These are phyloP conservation scores for Elaeidobius kamerunicus DNA, from an alignment of 2,888 invertebrate species.

Conservation along the genomic window DNA sequence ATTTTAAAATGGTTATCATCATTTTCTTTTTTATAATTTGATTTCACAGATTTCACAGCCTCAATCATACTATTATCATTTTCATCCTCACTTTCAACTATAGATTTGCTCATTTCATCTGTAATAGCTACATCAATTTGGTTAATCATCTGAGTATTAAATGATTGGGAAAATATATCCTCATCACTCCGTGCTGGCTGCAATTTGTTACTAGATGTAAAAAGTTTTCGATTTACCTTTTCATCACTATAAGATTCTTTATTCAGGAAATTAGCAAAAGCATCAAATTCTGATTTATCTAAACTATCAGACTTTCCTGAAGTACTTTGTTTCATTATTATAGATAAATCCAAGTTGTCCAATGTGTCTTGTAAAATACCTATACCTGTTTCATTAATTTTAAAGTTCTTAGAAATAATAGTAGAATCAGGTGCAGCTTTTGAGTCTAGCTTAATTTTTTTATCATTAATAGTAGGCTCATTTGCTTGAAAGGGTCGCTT, in stretches of 20 bases:
- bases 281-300: slow-evolving; percentile 33
- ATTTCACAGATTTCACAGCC: neutral
- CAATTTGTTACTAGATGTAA: neutral
- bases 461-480: neutral
- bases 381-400: slow-evolving; percentile 13
- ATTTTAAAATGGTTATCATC: slow-evolving; percentile 18
- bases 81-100: slow-evolving; percentile 4
- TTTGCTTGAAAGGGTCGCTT: slow-evolving; percentile 6
- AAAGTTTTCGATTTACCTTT: neutral
- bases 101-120: slow-evolving; percentile 1
- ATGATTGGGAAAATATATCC: slow-evolving; percentile 38
- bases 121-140: slow-evolving; percentile 36
- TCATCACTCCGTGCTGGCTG: slow-evolving; percentile 4
- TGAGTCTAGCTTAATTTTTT: slow-evolving; percentile 14
- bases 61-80: neutral
- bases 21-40: slow-evolving; percentile 3
- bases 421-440: neutral
- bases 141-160: slow-evolving; percentile 39
- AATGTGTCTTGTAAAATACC: slow-evolving; percentile 30
- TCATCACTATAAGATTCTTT: slow-evolving; percentile 1
- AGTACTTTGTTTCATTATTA: slow-evolving; percentile 5
- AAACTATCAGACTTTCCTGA: neutral
- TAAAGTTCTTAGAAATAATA: too few relatives aligned
- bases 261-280: slow-evolving; percentile 35
- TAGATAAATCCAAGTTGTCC: slow-evolving; percentile 24